Percentiles rank a stretch among this genome's conserved stretches.
These are phyloP conservation scores for Phoxinus dragarum DNA, from an alignment of 2,797 vertebrate genomes.

Conservation along the genomic window DNA sequence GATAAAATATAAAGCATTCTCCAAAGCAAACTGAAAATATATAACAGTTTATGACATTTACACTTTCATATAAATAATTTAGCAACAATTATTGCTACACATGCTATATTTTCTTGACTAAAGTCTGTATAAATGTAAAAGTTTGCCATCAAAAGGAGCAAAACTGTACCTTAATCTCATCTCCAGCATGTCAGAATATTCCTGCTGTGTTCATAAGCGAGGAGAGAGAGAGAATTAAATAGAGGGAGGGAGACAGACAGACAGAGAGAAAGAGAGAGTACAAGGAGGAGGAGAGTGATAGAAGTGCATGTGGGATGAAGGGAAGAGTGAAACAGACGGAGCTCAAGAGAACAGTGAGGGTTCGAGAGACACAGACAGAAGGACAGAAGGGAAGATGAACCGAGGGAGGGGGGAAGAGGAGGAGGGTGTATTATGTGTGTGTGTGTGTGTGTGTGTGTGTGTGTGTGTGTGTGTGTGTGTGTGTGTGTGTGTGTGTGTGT, in stretches of 20 bases:
- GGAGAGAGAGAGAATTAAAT: constrained; percentile 28
- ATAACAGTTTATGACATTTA: background rate
- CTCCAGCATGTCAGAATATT: constrained; percentile 58
- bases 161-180: constrained; percentile 60
- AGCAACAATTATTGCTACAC: background rate
- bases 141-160: background rate
- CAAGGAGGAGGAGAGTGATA: constrained; percentile 14
- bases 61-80: background rate
- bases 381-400: constrained; percentile 24
- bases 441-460: too few relatives aligned
- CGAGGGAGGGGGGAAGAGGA: constrained; percentile 22
- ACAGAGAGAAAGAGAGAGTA: background rate
- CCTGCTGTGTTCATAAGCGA: constrained; percentile 46
- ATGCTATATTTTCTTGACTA: background rate
- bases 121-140: background rate
- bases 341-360: constrained; percentile 28
- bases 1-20: background rate
- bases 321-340: constrained; percentile 29
- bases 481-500: too few relatives aligned
- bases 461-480: too few relatives aligned
- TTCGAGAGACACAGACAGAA: constrained; percentile 30
- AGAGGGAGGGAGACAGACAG: background rate
- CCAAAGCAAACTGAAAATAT: background rate
- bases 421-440: constrained; percentile 32
- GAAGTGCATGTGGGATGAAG: constrained; percentile 33